Evolutionary conservation across 2,113 vertebrate species (phyloP).

Genomic region (Datnioides undecimradiatus): DNA sequence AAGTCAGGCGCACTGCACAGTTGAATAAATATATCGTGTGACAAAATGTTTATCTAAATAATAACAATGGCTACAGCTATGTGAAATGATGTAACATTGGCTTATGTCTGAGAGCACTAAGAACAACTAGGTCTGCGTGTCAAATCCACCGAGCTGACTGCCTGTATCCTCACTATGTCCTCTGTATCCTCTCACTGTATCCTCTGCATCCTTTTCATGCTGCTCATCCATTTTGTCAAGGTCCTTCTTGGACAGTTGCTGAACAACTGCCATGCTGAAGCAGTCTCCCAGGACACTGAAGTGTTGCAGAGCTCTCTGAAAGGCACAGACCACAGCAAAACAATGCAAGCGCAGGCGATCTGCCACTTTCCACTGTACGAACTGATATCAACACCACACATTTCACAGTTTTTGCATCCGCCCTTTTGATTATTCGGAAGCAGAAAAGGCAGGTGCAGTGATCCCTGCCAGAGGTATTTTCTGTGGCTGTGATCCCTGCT

Average conservation of each 20-base stretch:
- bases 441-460: constrained; percentile 31
- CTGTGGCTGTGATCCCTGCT: constrained; percentile 55
- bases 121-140: not conserved
- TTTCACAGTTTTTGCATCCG: not conserved
- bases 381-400: not conserved
- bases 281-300: constrained; percentile 60
- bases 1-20: too few species aligned
- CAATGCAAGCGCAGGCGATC: not conserved
- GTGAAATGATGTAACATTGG: not conserved
- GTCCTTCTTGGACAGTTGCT: constrained; percentile 60
- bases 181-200: constrained; percentile 11
- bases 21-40: not conserved
- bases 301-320: constrained; percentile 40
- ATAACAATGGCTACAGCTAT: not conserved
- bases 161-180: not conserved
- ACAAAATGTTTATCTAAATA: not conserved
- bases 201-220: constrained; percentile 50
- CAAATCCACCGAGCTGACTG: not conserved
- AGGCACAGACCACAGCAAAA: constrained; percentile 13
- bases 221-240: constrained; percentile 72
- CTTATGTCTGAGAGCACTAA: too few species aligned
- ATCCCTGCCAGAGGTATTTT: constrained; percentile 51
- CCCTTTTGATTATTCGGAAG: constrained; percentile 3
- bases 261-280: constrained; percentile 55
- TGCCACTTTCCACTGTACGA: not conserved